These are phyloP conservation scores for Paradoxurus hermaphroditus DNA, from an alignment of 2,113 vertebrate species.

Conservation along the genomic window DNA sequence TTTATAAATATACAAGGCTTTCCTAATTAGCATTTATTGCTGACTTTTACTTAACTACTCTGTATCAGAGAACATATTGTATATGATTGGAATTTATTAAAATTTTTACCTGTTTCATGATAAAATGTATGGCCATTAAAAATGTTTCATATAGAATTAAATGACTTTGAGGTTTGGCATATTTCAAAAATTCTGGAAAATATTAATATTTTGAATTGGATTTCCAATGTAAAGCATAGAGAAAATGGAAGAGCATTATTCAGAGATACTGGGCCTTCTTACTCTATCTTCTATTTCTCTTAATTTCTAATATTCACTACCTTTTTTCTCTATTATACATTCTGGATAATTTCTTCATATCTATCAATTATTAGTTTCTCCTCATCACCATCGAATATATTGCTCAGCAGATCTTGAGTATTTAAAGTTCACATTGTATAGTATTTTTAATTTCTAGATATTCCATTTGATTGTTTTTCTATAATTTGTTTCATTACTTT, in stretches of 20 bases:
- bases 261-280: background rate
- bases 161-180: background rate
- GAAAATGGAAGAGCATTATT: background rate
- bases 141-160: background rate
- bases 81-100: background rate
- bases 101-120: background rate
- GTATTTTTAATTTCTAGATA: background rate
- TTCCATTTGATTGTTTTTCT: background rate
- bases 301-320: background rate
- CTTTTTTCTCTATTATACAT: background rate
- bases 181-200: background rate
- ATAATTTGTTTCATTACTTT: background rate
- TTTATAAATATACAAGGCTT: background rate
- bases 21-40: background rate
- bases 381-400: background rate
- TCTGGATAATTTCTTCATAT: background rate
- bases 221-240: background rate
- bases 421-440: background rate
- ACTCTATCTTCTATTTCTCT: background rate
- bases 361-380: background rate
- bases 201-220: background rate
- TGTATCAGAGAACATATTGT: background rate
- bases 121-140: background rate
- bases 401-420: background rate
- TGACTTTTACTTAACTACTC: background rate